phyloP scores from a whole-genome alignment of 2,888 invertebrate genomes.

The Zeuzera pyrina region DNA sequence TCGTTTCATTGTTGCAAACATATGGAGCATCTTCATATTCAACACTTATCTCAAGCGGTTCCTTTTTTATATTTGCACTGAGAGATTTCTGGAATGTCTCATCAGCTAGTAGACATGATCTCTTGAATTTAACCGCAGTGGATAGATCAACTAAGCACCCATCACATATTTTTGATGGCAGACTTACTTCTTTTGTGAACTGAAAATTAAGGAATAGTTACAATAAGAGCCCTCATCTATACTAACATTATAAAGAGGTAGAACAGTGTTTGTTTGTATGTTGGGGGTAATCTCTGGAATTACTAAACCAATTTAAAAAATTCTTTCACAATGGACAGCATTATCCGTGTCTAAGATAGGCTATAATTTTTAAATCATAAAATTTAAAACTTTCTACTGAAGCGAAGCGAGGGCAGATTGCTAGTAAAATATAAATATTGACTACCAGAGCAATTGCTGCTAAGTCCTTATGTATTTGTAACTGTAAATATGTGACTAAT shows the following conservation, averaged over 20 bases:
- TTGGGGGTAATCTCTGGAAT: background rate
- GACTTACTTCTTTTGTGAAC: constrained; percentile 21
- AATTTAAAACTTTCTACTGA: too few species aligned
- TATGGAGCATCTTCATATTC: too few species aligned
- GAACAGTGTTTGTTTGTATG: background rate
- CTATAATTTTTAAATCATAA: background rate
- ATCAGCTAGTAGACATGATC: constrained; percentile 26
- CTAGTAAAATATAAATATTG: too few species aligned
- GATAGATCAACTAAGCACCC: constrained; percentile 25
- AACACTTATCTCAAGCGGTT: constrained; percentile 13
- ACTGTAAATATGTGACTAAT: too few species aligned
- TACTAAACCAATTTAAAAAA: background rate
- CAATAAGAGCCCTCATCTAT: background rate
- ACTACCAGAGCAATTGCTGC: too few species aligned
- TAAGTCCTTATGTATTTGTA: too few species aligned
- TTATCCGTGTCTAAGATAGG: background rate
- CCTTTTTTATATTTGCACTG: constrained; percentile 18
- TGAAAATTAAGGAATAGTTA: constrained; percentile 11
- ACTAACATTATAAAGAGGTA: too few species aligned
- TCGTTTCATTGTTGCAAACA: too few species aligned
- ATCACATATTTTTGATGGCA: constrained; percentile 31
- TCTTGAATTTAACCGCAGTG: constrained; percentile 33
- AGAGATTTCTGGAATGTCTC: constrained; percentile 22
- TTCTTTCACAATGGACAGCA: background rate
- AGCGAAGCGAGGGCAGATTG: too few species aligned